Evolutionary conservation across 2,888 invertebrate species (phyloP).

Genomic region (Schizotus pectinicornis): DNA sequence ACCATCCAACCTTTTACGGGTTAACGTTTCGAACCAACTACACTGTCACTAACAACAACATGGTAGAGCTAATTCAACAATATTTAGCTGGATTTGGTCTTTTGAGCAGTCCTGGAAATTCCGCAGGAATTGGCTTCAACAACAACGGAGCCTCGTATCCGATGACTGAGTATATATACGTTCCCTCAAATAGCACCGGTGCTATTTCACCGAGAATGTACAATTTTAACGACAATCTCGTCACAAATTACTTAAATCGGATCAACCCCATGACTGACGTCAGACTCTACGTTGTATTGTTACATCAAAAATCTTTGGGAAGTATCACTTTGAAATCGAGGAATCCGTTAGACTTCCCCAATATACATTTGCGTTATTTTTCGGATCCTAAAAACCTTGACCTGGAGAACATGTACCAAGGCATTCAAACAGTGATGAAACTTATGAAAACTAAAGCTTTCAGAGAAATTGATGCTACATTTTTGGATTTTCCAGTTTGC

Average conservation of each 20-base stretch:
- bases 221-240: conserved; percentile 6
- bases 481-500: conserved; percentile 64
- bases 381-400: conserved; percentile 50
- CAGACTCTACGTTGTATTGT: conserved; percentile 59
- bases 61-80: conserved; percentile 30
- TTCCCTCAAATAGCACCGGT: neutral
- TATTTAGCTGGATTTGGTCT: conserved; percentile 28
- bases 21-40: conserved; percentile 32
- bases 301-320: conserved; percentile 63
- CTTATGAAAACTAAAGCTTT: conserved; percentile 58
- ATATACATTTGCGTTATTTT: conserved; percentile 66
- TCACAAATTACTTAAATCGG: conserved; percentile 1
- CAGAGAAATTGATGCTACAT: conserved; percentile 63
- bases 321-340: conserved; percentile 57
- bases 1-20: conserved; percentile 32
- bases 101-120: conserved; percentile 4
- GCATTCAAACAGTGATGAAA: conserved; percentile 59
- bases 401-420: conserved; percentile 58
- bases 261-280: conserved; percentile 34
- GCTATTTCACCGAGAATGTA: neutral
- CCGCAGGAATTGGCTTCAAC: too few relatives aligned
- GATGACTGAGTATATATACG: conserved; percentile 7
- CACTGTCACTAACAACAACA: conserved; percentile 18
- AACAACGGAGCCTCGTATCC: neutral
- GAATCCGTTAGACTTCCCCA: conserved; percentile 65